These are phyloP conservation scores for Athrips mouffetella DNA, from an alignment of 2,888 invertebrate genomes.

Conservation along the genomic window DNA sequence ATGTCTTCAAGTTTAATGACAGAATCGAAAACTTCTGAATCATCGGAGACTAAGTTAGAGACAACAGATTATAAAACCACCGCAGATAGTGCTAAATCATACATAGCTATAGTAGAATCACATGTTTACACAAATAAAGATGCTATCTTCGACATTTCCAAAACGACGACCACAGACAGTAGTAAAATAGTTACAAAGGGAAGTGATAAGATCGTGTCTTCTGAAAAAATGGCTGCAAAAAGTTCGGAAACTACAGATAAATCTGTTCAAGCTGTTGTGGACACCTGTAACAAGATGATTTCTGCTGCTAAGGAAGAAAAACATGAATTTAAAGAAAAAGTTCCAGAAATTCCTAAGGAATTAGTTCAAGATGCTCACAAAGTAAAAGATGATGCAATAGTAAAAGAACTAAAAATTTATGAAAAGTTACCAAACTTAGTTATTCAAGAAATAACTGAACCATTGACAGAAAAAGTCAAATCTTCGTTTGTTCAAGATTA, in stretches of 20 bases:
- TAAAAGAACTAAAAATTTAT: not conserved
- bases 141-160: conserved; percentile 56
- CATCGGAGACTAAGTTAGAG: conserved; percentile 34
- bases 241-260: not conserved
- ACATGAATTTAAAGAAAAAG: not conserved
- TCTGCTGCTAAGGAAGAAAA: not conserved
- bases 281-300: not conserved
- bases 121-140: conserved; percentile 67
- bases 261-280: conserved; percentile 6
- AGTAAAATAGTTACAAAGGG: conserved; percentile 31
- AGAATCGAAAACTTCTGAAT: conserved; percentile 36
- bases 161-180: conserved; percentile 40
- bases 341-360: not conserved
- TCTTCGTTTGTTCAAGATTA: not conserved
- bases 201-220: conserved; percentile 25
- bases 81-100: conserved; percentile 47
- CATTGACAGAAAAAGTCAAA: not conserved
- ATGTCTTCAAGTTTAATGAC: conserved; percentile 21
- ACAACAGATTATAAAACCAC: conserved; percentile 29
- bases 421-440: not conserved
- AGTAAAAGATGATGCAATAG: not conserved
- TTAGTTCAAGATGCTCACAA: not conserved
- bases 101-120: conserved; percentile 64
- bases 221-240: conserved; percentile 30
- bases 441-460: conserved; percentile 9